A percentile compares a stretch with the other conserved stretches of the same genome.
These are phyloP conservation scores for Tadarida brasiliensis DNA, from an alignment of 2,797 vertebrate species.

Conservation along the genomic window DNA sequence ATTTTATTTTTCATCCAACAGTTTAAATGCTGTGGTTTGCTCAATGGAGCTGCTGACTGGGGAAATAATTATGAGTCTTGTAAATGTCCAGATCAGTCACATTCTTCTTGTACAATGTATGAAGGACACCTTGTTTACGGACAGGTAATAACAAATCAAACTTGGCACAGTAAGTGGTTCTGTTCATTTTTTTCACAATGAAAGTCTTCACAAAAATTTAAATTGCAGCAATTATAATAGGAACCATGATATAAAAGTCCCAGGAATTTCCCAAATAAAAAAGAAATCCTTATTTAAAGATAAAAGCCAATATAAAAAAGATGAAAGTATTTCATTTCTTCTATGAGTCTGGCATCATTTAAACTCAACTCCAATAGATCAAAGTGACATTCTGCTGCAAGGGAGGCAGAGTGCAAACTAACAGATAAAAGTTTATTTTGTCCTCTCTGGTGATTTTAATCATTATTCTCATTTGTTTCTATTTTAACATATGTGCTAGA, in stretches of 20 bases:
- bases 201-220: constrained; percentile 39
- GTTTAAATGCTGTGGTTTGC: constrained; percentile 87
- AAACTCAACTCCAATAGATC: not conserved
- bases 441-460: not conserved
- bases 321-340: constrained; percentile 26
- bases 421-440: not conserved
- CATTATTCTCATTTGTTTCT: not conserved
- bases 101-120: fast-evolving
- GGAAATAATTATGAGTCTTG: constrained; percentile 69
- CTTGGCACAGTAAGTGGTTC: not conserved
- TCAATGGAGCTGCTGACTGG: constrained; percentile 84
- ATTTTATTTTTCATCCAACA: constrained; percentile 77
- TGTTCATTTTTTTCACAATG: constrained; percentile 34
- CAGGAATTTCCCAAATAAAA: constrained; percentile 16
- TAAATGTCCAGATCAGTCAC: fast-evolving
- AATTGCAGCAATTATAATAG: not conserved
- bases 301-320: constrained; percentile 24
- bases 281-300: constrained; percentile 39
- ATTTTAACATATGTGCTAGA: constrained; percentile 18
- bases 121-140: fast-evolving
- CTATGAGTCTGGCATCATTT: constrained; percentile 40
- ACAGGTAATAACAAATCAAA: constrained; percentile 80
- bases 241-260: constrained; percentile 45
- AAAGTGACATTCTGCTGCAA: constrained; percentile 4
- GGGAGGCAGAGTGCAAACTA: not conserved